Percentiles rank a stretch among this genome's conserved stretches.
These are phyloP conservation scores for Saimiri boliviensis DNA, from an alignment of 2,113 vertebrate genomes.

Conservation along the genomic window DNA sequence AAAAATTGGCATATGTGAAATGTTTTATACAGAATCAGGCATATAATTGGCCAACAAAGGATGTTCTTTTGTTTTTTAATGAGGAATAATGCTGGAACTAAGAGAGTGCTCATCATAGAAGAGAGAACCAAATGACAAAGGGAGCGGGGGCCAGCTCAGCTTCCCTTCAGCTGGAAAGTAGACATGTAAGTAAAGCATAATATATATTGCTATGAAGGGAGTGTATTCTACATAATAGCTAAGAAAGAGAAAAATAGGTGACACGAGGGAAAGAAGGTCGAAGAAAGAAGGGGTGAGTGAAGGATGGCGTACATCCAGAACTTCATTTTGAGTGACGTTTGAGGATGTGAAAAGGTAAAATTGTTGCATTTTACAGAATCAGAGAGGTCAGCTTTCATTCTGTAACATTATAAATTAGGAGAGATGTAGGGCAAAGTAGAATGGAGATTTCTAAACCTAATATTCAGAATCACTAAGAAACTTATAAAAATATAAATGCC, in stretches of 20 bases:
- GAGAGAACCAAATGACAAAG: neutral
- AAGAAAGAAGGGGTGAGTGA: neutral
- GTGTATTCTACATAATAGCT: neutral
- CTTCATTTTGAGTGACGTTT: neutral
- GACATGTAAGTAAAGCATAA: neutral
- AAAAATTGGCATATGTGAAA: neutral
- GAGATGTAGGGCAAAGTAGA: neutral
- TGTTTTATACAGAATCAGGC: neutral
- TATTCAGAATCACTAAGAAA: neutral
- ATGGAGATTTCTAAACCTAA: neutral
- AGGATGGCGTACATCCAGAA: neutral
- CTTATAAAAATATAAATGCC: neutral
- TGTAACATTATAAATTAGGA: neutral
- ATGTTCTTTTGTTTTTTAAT: neutral
- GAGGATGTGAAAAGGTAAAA: neutral
- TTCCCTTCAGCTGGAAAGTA: neutral
- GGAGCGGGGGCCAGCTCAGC: neutral
- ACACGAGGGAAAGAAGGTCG: neutral
- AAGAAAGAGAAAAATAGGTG: slow-evolving; percentile 2
- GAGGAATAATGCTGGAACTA: neutral
- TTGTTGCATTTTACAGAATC: neutral
- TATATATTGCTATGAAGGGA: neutral
- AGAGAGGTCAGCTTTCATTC: neutral
- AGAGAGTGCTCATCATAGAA: neutral
- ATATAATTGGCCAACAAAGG: neutral